Evolutionary conservation across 2,888 invertebrate genomes (phyloP), one percentile per base, ranked within the genome.

Genomic region (Mayetiola destructor): DNA sequence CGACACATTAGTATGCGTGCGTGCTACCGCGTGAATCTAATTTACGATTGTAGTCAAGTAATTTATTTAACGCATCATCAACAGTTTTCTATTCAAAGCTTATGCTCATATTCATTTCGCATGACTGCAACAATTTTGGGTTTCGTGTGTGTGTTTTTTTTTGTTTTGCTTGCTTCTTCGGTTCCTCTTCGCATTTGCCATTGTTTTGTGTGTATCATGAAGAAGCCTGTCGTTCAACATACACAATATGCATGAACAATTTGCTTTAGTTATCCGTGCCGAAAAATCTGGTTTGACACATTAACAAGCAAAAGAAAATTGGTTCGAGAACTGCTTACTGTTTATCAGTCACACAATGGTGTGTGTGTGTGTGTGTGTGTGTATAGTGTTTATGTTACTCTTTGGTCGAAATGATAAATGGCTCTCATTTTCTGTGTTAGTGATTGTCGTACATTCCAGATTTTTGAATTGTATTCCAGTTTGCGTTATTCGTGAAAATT

Each of bases 21-120:
- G 27, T 48, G 48, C 27, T 27, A 48, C 48, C 48, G 48, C 48
- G 48, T 48, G 48, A 48, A 48, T 48, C 48, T 48, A 48, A 48
- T 48, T 48, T 48, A 27, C 48, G 48, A 16, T n/a, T 27, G 27
- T n/a, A 27, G 27, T 48, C 16, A 48, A 48, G 48, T 48, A 48
- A 48, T 48, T 48, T 48, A 48, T 48, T 48, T 48, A 48, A 48
- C 48, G 48, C 48, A 48, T 48, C 48, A 48, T 48, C 48, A 48
- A 48, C 48, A 48, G 27, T 48, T 48, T 48, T 48, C 27, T n/a
- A n/a, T n/a, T n/a, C n/a, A n/a, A n/a, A n/a, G n/a, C n/a, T n/a
- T n/a, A n/a, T n/a, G n/a, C n/a, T n/a, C n/a, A n/a, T n/a, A n/a
- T n/a, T n/a, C n/a, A n/a, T n/a, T 27, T 48, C 27, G 27, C 48